These are phyloP conservation scores for Sternotherus odoratus DNA, from an alignment of 2,797 vertebrate genomes.

Conservation along the genomic window DNA sequence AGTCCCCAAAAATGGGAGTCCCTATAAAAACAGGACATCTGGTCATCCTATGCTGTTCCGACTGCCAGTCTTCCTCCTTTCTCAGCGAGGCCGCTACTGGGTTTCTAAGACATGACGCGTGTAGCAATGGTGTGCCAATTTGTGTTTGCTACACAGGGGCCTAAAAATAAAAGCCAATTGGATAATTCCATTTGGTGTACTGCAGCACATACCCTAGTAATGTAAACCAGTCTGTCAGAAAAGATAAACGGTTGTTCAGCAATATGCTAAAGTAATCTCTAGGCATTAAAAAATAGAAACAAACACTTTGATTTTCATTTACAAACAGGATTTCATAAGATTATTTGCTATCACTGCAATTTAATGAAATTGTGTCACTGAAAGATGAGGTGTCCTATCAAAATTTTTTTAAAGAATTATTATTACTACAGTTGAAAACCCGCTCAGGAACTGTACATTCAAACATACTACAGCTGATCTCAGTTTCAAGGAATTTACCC, in stretches of 20 bases:
- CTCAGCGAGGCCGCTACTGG: conserved; percentile 34
- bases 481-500: conserved; percentile 25
- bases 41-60: background rate
- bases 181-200: conserved; percentile 43
- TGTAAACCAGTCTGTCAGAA: conserved; percentile 42
- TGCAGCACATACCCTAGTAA: conserved; percentile 30
- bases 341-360: conserved; percentile 29
- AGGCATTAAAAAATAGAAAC: background rate
- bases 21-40: no score
- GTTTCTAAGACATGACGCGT: conserved; percentile 21
- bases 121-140: conserved; percentile 40
- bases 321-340: background rate
- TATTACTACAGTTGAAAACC: conserved; percentile 44
- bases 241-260: conserved; percentile 45
- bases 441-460: background rate
- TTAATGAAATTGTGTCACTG: conserved; percentile 6
- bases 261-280: background rate
- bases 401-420: background rate
- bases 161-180: conserved; percentile 65
- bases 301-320: background rate
- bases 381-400: background rate
- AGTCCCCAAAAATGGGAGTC: no score
- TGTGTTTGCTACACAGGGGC: conserved; percentile 45
- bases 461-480: background rate
- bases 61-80: background rate